These are phyloP conservation scores for Caloenas nicobarica DNA, from an alignment of 2,113 vertebrate genomes.

Conservation along the genomic window DNA sequence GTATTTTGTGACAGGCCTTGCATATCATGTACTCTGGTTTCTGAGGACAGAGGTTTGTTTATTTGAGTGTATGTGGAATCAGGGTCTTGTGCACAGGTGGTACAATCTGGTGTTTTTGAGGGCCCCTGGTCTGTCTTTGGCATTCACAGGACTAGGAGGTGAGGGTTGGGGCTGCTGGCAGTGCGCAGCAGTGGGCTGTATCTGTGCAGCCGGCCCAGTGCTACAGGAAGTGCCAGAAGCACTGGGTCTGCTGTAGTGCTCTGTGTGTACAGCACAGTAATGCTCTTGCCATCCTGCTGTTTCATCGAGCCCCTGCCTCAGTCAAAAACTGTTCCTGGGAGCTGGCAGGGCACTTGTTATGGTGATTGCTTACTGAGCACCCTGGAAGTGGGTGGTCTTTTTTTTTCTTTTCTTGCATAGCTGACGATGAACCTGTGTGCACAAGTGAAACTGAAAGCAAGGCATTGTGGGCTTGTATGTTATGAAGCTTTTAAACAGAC, in stretches of 20 bases:
- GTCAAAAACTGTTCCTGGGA: background rate
- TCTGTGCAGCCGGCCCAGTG: background rate
- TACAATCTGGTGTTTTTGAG: background rate
- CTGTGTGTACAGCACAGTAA: background rate
- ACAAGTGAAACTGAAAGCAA: constrained; percentile 21
- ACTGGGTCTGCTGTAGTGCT: accelerated
- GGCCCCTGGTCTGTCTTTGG: background rate
- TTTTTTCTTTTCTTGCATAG: background rate
- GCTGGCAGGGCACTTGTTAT: background rate
- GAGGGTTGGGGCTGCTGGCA: background rate
- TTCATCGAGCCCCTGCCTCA: background rate
- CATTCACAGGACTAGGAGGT: background rate
- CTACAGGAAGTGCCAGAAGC: background rate
- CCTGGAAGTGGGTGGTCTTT: background rate
- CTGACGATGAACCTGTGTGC: background rate
- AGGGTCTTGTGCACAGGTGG: background rate
- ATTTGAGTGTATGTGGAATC: no score
- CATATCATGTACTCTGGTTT: background rate
- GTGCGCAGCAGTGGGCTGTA: accelerated
- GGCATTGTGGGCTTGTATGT: background rate
- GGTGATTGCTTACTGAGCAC: background rate
- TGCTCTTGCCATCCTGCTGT: background rate
- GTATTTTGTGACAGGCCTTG: background rate
- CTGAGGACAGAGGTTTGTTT: background rate
- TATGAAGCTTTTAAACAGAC: background rate